phyloP scores from a whole-genome alignment of 1,140 invertebrate genomes.

The Drosophila leontia region DNA sequence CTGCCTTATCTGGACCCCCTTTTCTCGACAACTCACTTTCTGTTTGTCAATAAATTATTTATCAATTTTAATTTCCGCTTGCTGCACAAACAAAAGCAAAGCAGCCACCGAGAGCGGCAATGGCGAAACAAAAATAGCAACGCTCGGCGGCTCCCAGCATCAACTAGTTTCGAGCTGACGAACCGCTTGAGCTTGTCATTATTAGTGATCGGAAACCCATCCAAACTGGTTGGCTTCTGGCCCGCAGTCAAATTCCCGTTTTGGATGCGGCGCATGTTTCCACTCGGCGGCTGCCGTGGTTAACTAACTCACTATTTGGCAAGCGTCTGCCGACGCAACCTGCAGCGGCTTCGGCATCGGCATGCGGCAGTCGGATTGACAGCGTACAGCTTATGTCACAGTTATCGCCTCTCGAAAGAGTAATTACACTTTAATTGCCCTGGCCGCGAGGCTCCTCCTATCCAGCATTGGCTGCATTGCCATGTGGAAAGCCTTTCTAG shows the following conservation, averaged over 20 bases:
- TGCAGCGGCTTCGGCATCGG: slow-evolving; percentile 10
- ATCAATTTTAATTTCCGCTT: slow-evolving; percentile 71
- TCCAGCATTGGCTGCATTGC: not conserved
- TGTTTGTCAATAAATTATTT: slow-evolving; percentile 66
- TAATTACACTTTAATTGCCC: slow-evolving; percentile 49
- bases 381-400: slow-evolving; percentile 45
- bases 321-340: slow-evolving; percentile 37
- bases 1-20: slow-evolving; percentile 3
- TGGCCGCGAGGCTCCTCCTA: slow-evolving; percentile 5
- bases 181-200: slow-evolving; percentile 13
- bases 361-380: slow-evolving; percentile 24
- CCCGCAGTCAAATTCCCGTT: slow-evolving; percentile 27
- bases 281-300: slow-evolving; percentile 6
- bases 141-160: slow-evolving; percentile 1
- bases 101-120: slow-evolving; percentile 34
- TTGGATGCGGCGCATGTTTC: slow-evolving; percentile 23
- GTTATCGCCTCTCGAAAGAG: slow-evolving; percentile 39
- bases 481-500: slow-evolving; percentile 10
- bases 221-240: slow-evolving; percentile 36
- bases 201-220: slow-evolving; percentile 38
- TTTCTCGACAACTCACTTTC: slow-evolving; percentile 7
- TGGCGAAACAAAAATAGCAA: slow-evolving; percentile 49
- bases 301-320: slow-evolving; percentile 47
- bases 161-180: slow-evolving; percentile 33
- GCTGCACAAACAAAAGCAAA: slow-evolving; percentile 24